Conservation (phyloP, 1,140 invertebrate species). For the Ladona fulva region DNA sequence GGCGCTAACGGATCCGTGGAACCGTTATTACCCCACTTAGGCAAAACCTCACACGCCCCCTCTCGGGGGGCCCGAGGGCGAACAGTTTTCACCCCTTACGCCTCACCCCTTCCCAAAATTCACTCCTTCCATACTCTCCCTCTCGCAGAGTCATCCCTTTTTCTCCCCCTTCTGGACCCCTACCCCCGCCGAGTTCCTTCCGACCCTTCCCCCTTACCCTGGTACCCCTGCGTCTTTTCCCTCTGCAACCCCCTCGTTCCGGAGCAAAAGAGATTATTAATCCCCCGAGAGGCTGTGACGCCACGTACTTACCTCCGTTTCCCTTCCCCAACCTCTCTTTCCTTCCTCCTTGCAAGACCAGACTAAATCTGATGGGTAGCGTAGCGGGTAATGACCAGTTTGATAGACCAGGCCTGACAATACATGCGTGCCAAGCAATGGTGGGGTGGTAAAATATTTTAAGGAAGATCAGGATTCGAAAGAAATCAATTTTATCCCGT, state of each 20-base stretch:
- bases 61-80: neutral
- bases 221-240: no score
- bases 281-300: neutral
- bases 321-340: neutral
- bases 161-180: no score
- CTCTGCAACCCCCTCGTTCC: neutral
- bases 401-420: no score
- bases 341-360: neutral
- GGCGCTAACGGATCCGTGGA: conserved; percentile 5
- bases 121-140: neutral
- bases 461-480: no score
- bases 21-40: conserved; percentile 4
- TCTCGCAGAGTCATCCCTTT: neutral
- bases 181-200: no score
- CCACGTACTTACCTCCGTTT: neutral
- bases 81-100: neutral
- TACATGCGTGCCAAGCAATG: no score
- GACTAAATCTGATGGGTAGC: no score
- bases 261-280: neutral
- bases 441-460: no score
- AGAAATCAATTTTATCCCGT: no score
- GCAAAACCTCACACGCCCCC: conserved; percentile 1
- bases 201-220: no score
- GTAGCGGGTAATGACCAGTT: no score
- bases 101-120: neutral